A percentile compares a stretch with the other conserved stretches of the same genome.
Conservation (phyloP, 2,113 vertebrate species). For the Megalops atlanticus region DNA sequence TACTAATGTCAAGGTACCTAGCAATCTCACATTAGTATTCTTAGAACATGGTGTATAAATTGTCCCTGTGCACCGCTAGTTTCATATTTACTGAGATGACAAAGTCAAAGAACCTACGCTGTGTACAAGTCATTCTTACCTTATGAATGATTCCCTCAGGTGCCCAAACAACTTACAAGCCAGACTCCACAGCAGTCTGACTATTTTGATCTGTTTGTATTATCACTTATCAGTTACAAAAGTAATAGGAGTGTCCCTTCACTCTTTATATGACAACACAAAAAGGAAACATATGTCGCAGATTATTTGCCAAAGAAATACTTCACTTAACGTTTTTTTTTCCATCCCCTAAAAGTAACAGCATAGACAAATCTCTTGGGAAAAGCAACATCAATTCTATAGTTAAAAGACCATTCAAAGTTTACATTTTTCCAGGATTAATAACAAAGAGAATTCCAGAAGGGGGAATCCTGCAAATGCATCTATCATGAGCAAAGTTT, state of each 20-base stretch:
- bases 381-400: background rate
- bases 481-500: conserved; percentile 10
- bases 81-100: background rate
- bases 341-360: background rate
- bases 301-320: background rate
- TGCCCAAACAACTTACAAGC: background rate
- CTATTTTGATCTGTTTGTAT: background rate
- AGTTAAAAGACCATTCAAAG: conserved; percentile 13
- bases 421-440: conserved; percentile 14
- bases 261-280: background rate
- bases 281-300: background rate
- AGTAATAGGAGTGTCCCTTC: background rate
- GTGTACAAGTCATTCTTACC: background rate
- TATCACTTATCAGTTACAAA: background rate
- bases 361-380: background rate
- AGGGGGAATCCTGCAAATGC: conserved; percentile 15
- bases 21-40: background rate
- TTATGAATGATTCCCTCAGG: background rate
- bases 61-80: background rate
- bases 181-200: background rate
- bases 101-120: background rate
- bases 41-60: background rate
- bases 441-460: conserved; percentile 24
- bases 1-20: background rate
- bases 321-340: background rate